phyloP scores from a whole-genome alignment of 2,113 vertebrate species.

The Corythornis vintsioides region DNA sequence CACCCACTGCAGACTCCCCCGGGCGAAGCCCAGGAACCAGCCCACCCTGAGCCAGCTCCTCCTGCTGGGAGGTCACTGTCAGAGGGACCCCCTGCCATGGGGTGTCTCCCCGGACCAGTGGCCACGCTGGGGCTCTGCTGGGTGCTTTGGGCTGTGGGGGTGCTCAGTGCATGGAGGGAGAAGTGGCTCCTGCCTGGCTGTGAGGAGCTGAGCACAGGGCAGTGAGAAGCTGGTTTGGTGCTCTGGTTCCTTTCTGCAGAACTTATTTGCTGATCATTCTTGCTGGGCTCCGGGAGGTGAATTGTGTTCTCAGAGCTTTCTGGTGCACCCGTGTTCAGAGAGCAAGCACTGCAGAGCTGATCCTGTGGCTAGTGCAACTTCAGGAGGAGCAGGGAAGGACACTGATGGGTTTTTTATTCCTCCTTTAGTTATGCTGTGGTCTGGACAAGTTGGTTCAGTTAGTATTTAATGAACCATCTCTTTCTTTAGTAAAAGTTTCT shows the following conservation, averaged over 20 bases:
- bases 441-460: not conserved
- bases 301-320: rapidly evolving
- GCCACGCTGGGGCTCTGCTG: not conserved
- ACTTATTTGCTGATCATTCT: not conserved
- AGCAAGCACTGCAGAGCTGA: rapidly evolving
- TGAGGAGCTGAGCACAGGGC: not conserved
- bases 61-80: rapidly evolving
- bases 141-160: rapidly evolving
- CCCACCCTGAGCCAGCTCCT: rapidly evolving
- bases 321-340: not conserved
- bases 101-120: not conserved
- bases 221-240: not conserved
- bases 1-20: rapidly evolving
- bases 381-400: not conserved
- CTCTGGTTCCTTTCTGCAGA: not conserved
- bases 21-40: not conserved
- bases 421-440: not conserved
- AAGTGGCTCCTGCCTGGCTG: not conserved
- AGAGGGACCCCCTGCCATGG: not conserved
- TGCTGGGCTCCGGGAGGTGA: not conserved
- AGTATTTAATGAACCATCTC: not conserved
- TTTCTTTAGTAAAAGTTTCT: not conserved
- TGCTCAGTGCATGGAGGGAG: rapidly evolving
- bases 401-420: not conserved
- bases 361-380: not conserved